Evolutionary conservation across 2,113 vertebrate species (phyloP).

Genomic region (Tyto alba): DNA sequence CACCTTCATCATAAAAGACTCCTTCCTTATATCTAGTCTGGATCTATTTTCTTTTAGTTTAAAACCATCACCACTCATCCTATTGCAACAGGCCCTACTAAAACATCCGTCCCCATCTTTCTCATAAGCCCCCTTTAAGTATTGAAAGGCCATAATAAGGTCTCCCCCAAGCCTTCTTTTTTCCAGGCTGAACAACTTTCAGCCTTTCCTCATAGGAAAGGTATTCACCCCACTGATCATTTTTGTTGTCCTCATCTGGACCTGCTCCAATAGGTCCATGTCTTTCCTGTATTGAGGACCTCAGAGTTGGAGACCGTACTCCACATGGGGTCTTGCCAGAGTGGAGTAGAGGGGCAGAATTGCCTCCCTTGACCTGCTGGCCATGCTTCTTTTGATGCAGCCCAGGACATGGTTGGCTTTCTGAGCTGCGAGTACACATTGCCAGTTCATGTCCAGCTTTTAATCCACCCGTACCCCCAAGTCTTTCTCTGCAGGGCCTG

Average conservation of each 20-base stretch:
- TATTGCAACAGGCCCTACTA: background rate
- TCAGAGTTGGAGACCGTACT: background rate
- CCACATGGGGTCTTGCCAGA: background rate
- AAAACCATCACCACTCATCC: background rate
- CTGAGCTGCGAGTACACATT: background rate
- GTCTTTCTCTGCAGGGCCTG: background rate
- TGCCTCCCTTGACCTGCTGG: background rate
- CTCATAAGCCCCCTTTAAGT: background rate
- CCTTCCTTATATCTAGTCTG: background rate
- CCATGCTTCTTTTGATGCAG: background rate
- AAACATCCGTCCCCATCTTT: background rate
- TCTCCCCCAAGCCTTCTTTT: background rate
- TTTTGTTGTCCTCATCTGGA: background rate
- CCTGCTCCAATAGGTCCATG: background rate
- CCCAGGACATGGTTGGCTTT: background rate
- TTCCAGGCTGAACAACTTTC: background rate
- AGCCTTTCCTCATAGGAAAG: background rate
- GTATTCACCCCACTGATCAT: background rate
- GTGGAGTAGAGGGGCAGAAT: background rate
- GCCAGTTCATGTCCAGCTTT: background rate
- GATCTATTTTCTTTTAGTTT: background rate
- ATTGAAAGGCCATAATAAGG: background rate
- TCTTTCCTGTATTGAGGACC: background rate
- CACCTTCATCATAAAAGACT: background rate
- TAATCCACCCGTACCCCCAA: background rate